phyloP scores from a whole-genome alignment of 2,888 invertebrate species.

The Amblyteles armatorius region DNA sequence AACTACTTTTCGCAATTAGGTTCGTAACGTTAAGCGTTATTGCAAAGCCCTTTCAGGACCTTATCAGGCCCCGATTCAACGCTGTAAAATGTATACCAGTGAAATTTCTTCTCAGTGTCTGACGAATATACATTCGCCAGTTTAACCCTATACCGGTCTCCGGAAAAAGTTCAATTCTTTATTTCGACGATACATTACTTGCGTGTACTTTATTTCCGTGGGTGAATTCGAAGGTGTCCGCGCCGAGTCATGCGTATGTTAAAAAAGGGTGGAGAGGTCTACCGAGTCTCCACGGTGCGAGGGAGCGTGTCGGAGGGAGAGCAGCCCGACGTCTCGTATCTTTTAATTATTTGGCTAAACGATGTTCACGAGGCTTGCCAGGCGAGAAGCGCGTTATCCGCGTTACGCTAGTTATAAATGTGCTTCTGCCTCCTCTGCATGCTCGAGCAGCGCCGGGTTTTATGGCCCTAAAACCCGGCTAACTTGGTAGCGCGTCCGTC shows the following conservation, averaged over 20 bases:
- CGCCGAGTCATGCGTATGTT: neutral
- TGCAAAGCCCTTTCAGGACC: no score
- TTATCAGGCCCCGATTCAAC: no score
- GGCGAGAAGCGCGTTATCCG: conserved; percentile 57
- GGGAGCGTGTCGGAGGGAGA: conserved; percentile 46
- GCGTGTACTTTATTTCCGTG: neutral
- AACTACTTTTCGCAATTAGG: no score
- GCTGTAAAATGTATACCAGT: no score
- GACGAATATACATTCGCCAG: no score
- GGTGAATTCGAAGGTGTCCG: neutral
- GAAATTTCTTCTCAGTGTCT: no score
- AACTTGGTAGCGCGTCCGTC: conserved; percentile 77
- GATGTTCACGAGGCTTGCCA: conserved; percentile 62
- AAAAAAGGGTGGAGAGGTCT: conserved; percentile 6
- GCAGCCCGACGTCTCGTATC: conserved; percentile 74
- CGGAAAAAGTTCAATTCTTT: neutral
- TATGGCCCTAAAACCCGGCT: conserved; percentile 81
- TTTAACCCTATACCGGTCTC: no score
- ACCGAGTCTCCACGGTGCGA: neutral
- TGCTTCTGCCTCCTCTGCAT: conserved; percentile 74
- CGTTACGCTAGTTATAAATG: conserved; percentile 81
- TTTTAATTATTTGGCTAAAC: conserved; percentile 83
- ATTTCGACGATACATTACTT: neutral
- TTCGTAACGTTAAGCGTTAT: no score
- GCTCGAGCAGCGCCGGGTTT: conserved; percentile 75